A percentile compares a stretch with the other conserved stretches of the same genome.
These are phyloP conservation scores for Rhinatrema bivittatum DNA, from an alignment of 2,797 vertebrate genomes.

Conservation along the genomic window DNA sequence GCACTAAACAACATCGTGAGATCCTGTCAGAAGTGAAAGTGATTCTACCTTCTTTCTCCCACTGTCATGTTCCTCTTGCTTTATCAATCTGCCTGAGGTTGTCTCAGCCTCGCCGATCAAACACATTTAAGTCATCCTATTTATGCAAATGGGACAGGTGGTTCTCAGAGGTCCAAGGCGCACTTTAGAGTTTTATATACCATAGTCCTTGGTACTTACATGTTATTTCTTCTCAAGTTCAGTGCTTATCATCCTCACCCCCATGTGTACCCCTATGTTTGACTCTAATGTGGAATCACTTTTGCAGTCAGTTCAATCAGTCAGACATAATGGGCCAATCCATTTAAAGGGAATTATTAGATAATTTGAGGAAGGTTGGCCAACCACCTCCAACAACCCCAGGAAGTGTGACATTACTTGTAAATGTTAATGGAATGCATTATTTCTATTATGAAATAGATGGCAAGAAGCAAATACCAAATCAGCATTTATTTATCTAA, in stretches of 20 bases:
- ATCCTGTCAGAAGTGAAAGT: slow-evolving; percentile 15
- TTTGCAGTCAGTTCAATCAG: no score
- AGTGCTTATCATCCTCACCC: slow-evolving; percentile 2
- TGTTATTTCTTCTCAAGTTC: slow-evolving; percentile 8
- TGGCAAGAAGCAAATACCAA: no score
- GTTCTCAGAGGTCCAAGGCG: slow-evolving; percentile 17
- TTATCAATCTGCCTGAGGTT: slow-evolving; percentile 43
- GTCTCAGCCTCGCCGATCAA: slow-evolving; percentile 41
- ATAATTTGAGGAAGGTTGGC: no score
- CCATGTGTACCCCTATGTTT: not conserved
- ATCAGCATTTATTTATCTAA: no score
- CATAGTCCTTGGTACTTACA: slow-evolving; percentile 22
- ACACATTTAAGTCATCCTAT: slow-evolving; percentile 29
- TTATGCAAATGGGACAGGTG: slow-evolving; percentile 43
- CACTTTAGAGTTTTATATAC: not conserved
- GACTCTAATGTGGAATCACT: no score
- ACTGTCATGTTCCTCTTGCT: slow-evolving; percentile 21
- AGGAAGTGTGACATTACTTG: no score
- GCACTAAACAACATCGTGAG: slow-evolving; percentile 13
- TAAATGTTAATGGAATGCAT: no score
- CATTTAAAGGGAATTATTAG: no score
- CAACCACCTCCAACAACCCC: no score
- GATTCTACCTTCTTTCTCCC: slow-evolving; percentile 13
- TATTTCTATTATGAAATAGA: no score
- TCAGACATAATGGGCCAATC: no score